Base-by-base conservation (phyloP, 2,797 vertebrate species). In the Chiroxiphia lanceolata region DNA sequence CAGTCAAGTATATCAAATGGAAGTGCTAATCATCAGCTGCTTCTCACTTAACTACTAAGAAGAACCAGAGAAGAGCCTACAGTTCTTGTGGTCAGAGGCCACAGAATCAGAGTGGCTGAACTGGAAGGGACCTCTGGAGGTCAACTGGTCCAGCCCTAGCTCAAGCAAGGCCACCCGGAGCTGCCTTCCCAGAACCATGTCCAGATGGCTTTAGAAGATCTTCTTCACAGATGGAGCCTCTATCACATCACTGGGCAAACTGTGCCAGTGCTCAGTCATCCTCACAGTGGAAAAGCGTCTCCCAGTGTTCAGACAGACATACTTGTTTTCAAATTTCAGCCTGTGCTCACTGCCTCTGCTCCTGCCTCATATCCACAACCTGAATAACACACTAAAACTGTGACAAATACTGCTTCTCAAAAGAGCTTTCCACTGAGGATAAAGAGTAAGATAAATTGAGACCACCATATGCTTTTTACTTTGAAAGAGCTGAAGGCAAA, bases 271-370 rank as follows among this genome's bases (percentile, higher is more conserved):
- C 11, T 50, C 26, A 75, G 31, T 9, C 18, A 48, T 11, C 5
- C 63, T 22, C 20, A 22, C 31, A 54, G 40, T 16, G 31, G 40
- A 47, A 53, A 45, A 67, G 19, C 19, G 4, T 36, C 17, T 44
- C 33, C 27, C 16, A 45, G 1, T 15, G 3, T 22, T 40, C 38
- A 53, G 38, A 53, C 19, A 74, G 45, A 47, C 0, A 0, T 8
- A 53, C 40, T 21, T 19, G 22, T 23, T n/a, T n/a, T n/a, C n/a
- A n/a, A n/a, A 50, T 33, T 50, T 50, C 76, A 34, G 54, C 21
- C n/a, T 57, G 31, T 65, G 31, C 22, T 16, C 63, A 54, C 11
- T 40, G 21, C 11, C 60, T 64, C 38, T 80, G 27, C n/a, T 69
- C 42, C 45, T 69, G 31, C 47, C 51, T 78, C 51, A 33, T 7